phyloP scores from a whole-genome alignment of 2,888 invertebrate genomes.

The Ligdia adustata region DNA sequence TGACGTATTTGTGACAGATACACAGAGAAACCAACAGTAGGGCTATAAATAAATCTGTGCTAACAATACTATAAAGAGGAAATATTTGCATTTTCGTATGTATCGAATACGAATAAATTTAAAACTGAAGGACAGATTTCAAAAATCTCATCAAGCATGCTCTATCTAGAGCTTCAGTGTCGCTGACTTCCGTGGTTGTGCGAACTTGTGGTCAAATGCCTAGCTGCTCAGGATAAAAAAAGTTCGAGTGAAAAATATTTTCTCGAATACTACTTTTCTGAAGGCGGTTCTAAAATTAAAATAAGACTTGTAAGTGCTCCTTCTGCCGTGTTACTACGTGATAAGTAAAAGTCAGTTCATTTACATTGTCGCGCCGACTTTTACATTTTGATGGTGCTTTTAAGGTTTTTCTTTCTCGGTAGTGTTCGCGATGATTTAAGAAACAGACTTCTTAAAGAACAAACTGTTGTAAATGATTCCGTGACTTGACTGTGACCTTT shows the following conservation, averaged over 20 bases:
- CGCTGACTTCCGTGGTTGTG: too few species aligned
- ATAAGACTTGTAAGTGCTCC: conserved; percentile 3
- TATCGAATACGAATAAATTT: too few species aligned
- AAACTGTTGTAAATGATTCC: neutral
- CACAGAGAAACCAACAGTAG: conserved; percentile 17
- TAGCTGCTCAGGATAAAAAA: too few species aligned
- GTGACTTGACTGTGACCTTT: too few species aligned
- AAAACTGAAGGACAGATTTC: too few species aligned
- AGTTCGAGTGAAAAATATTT: too few species aligned
- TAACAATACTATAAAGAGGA: too few species aligned
- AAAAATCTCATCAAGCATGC: too few species aligned
- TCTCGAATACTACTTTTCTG: neutral
- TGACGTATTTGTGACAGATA: conserved; percentile 18
- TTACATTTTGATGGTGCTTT: conserved; percentile 67
- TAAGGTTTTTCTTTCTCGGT: conserved; percentile 41
- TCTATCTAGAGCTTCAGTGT: too few species aligned
- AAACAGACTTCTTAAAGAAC: neutral
- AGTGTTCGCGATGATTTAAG: conserved; percentile 36
- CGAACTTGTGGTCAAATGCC: too few species aligned
- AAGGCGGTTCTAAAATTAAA: neutral
- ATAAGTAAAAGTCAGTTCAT: conserved; percentile 48
- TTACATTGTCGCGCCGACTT: conserved; percentile 57
- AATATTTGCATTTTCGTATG: too few species aligned
- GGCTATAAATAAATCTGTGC: too few species aligned
- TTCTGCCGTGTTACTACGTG: conserved; percentile 14